These are phyloP conservation scores for Pediacus dermestoides DNA, from an alignment of 2,888 invertebrate genomes.

Conservation along the genomic window DNA sequence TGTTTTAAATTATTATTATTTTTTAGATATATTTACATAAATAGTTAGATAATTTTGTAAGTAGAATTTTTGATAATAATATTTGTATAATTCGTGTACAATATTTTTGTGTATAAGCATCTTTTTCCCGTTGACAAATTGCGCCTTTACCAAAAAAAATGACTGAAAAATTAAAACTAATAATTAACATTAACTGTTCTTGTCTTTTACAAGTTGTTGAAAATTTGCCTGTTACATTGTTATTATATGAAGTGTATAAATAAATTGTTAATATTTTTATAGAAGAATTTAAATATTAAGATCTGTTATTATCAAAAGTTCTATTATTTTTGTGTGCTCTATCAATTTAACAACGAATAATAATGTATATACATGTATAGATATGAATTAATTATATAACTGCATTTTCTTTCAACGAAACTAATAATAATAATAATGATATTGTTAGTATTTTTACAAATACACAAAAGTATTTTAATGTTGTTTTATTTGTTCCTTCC, in stretches of 20 bases:
- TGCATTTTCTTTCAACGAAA: slow-evolving; percentile 33
- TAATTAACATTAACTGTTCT: background rate
- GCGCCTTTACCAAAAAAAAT: too few species aligned
- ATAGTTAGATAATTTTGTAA: too few species aligned
- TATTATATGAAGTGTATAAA: background rate
- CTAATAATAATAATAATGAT: slow-evolving; percentile 35
- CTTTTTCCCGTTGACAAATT: too few species aligned
- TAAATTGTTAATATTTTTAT: background rate
- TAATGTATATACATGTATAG: slow-evolving; percentile 43
- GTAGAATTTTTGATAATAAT: too few species aligned
- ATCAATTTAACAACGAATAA: slow-evolving; percentile 42
- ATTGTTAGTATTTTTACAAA: slow-evolving; percentile 40
- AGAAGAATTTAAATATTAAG: background rate
- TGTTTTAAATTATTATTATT: too few species aligned
- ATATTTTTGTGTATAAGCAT: too few species aligned
- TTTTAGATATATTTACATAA: too few species aligned
- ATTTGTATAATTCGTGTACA: too few species aligned
- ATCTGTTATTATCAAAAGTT: slow-evolving; percentile 34
- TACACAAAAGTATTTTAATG: slow-evolving; percentile 16
- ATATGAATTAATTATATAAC: slow-evolving; percentile 26
- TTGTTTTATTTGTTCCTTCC: too few species aligned
- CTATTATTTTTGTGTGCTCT: slow-evolving; percentile 34
- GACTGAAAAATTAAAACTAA: background rate
- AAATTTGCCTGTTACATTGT: background rate
- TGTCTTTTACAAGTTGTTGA: background rate